Evolutionary conservation across 1,140 invertebrate genomes (phyloP), one percentile per base, ranked within the genome.

Genomic region (Thaumatotibia leucotreta): DNA sequence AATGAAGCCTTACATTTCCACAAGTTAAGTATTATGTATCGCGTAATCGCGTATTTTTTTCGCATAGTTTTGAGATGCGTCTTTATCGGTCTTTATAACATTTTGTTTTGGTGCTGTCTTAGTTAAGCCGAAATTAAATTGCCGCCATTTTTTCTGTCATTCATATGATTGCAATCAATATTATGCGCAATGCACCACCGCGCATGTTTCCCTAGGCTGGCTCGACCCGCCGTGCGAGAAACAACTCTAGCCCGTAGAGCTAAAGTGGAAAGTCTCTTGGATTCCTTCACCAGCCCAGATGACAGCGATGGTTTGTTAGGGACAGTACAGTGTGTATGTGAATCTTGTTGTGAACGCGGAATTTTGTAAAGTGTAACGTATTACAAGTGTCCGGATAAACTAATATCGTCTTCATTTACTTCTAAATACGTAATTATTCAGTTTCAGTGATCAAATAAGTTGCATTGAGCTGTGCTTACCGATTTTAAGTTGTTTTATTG

Each of bases 121-220:
- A 45, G 14, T 31, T 62, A 10, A 20, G 35, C 24, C 23, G 17
- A 79, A 82, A 80, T 70, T 24, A 79, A 86, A 80, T 87, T 88
- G 78, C 86, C 87, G 87, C 88, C 84, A 86, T 63, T 83, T 82
- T 71, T 77, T 63, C 70, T 72, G 76, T 74, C 77, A 75, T 79
- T 84, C 83, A 87, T 85, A 83, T 87, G 82, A 84, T 86, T 83
- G 78, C 73, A 90, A 90, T 88, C 85, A 84, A 90, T 90, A 90
- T 83, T 72, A 67, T 90, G 88, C 86, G 88, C 88, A 88, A 82
- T 88, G 79, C 82, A 87, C 76, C 82, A 88, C 73, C 80, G 83
- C 88, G 88, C 88, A 90, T 84, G 83, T 86, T 88, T 84, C 77
- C 70, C 75, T 77, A 76, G 64, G 50, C 65, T 33, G 14, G 1